Evolutionary conservation across 2,888 invertebrate species (phyloP), one percentile per base, ranked within the genome.

Genomic region (Harpalus rufipes): DNA sequence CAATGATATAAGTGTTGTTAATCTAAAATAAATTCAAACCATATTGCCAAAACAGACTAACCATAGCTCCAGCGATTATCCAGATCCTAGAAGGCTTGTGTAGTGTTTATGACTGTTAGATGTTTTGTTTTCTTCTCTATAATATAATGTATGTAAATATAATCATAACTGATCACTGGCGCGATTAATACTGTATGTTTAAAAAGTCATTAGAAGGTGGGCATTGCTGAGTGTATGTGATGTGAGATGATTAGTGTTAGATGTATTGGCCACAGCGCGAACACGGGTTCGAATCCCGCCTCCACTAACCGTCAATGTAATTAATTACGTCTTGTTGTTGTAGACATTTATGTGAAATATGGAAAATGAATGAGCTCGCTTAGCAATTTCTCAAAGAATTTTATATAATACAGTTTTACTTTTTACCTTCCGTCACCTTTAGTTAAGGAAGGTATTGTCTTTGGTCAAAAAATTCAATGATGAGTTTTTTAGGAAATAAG

Each of bases 141-240:
- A 21, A 12, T 51, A 21, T 84, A 85, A 85, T 85, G 80, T 85
- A 85, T 85, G 85, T 85, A 85, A 85, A 85, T 85, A 85, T 85
- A 85, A 85, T 85, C 85, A 85, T 68, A 80, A 58, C 68, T 85
- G 85, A 85, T 85, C 58, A 72, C 72, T 68, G 68, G n/a, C 56
- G 59, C 85, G 85, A 85, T 85, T 85, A 85, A 85, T 72, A 80
- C 79, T 21, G 72, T 85, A 80, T 85, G 80, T 85, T 85, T 85
- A 85, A 85, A 85, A 85, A 85, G 80, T 68, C 80, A 85, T 85
- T 85, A 85, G 85, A 85, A 80, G 68, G 85, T 85, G 85, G 56
- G 68, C 80, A 79, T 84, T 85, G 65, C 25, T 80, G 84, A 84
- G 76, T 84, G 61, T 84, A 84, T 76, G 6, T 32, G 44, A 83